These are phyloP conservation scores for Danio jaintianensis DNA, from an alignment of 2,797 vertebrate species.

Conservation along the genomic window DNA sequence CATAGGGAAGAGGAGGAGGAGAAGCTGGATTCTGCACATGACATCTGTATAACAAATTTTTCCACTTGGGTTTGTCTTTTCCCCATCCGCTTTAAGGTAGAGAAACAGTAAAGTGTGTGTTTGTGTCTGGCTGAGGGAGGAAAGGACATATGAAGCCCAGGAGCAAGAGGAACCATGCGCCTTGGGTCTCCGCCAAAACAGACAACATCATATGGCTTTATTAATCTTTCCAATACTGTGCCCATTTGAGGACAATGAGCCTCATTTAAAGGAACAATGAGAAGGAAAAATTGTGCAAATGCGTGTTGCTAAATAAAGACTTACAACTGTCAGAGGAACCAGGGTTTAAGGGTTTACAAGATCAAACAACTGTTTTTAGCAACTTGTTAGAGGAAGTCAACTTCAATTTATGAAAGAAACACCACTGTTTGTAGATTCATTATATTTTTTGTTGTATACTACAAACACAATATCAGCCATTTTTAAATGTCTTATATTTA, in stretches of 20 bases:
- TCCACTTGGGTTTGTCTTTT: slow-evolving; percentile 58
- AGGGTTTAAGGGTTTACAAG: background rate
- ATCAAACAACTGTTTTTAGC: background rate
- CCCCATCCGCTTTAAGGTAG: slow-evolving; percentile 20
- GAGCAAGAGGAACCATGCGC: slow-evolving; percentile 19
- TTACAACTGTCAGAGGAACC: background rate
- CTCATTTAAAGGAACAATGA: background rate
- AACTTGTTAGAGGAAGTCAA: background rate
- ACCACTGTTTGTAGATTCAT: background rate
- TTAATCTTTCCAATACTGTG: slow-evolving; percentile 14
- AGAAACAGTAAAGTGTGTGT: slow-evolving; percentile 9
- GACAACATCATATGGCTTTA: slow-evolving; percentile 29
- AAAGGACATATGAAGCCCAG: background rate
- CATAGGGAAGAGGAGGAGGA: slow-evolving; percentile 34
- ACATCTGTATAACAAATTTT: slow-evolving; percentile 73
- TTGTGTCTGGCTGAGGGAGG: slow-evolving; percentile 2
- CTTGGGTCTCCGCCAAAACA: slow-evolving; percentile 5
- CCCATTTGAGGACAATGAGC: background rate
- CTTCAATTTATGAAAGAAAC: background rate
- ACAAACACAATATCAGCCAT: background rate
- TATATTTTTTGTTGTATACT: background rate
- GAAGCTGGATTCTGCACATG: slow-evolving; percentile 54
- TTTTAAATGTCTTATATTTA: background rate
- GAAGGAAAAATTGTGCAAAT: background rate
- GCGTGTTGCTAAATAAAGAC: background rate